Percentiles rank a stretch among this genome's conserved stretches.
Conservation (phyloP, 2,888 invertebrate species). For the Cantharis flavilabris region DNA sequence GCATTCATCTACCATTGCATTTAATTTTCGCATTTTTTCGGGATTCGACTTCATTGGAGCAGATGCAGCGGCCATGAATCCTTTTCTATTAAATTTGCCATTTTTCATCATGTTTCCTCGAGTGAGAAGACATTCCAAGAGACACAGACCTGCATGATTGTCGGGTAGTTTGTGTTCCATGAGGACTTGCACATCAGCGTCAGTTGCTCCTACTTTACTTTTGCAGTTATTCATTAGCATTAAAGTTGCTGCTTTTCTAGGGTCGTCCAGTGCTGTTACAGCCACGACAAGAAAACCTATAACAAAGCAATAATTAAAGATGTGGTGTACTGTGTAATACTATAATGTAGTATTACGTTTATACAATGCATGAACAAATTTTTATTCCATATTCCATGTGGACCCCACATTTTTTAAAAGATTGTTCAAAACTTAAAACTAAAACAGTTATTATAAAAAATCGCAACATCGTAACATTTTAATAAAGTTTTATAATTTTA, state of each 20-base stretch:
- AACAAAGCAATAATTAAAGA: background rate
- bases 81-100: slow-evolving; percentile 47
- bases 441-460: too few species aligned
- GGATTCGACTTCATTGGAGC: slow-evolving; percentile 43
- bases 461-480: too few species aligned
- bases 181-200: slow-evolving; percentile 44
- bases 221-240: slow-evolving; percentile 42
- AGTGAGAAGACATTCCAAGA: slow-evolving; percentile 50
- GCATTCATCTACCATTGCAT: slow-evolving; percentile 44
- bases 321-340: too few species aligned
- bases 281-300: slow-evolving; percentile 5
- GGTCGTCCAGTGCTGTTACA: slow-evolving; percentile 2
- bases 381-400: too few species aligned
- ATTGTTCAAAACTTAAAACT: too few species aligned
- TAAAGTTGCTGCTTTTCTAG: slow-evolving; percentile 34
- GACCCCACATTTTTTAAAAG: too few species aligned
- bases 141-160: slow-evolving; percentile 45
- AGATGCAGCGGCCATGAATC: slow-evolving; percentile 43
- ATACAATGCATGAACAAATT: too few species aligned
- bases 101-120: slow-evolving; percentile 46
- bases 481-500: too few species aligned
- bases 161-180: slow-evolving; percentile 44
- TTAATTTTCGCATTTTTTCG: slow-evolving; percentile 41
- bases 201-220: slow-evolving; percentile 44
- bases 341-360: too few species aligned